Evolutionary conservation across 1,140 invertebrate genomes (phyloP).

Genomic region (Drosophila auraria): DNA sequence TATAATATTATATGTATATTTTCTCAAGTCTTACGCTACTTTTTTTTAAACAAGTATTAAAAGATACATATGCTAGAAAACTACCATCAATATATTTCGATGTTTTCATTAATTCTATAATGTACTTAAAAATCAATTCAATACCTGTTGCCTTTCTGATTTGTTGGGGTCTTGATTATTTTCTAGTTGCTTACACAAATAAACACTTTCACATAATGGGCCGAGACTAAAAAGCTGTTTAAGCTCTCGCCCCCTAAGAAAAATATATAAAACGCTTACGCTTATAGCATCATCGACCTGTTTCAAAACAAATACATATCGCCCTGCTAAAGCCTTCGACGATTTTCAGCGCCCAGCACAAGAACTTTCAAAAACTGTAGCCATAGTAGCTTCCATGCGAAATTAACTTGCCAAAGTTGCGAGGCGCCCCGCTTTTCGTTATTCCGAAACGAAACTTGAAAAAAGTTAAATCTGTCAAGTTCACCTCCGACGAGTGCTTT

Average conservation of each 20-base stretch:
- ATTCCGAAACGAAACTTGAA: conserved; percentile 79
- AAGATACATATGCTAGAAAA: not conserved
- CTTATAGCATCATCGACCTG: conserved; percentile 47
- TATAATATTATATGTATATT: too few species aligned
- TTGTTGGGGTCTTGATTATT: not conserved
- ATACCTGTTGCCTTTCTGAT: not conserved
- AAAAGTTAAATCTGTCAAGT: conserved; percentile 83
- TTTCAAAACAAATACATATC: conserved; percentile 64
- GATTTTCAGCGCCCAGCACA: conserved; percentile 84
- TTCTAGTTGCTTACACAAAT: conserved; percentile 28
- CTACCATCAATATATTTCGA: not conserved
- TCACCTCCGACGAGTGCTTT: conserved; percentile 74
- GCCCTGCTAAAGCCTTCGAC: conserved; percentile 81
- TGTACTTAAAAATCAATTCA: too few species aligned
- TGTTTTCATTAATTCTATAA: not conserved
- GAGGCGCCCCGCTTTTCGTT: conserved; percentile 62
- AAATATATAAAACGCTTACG: conserved; percentile 54
- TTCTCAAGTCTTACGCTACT: too few species aligned
- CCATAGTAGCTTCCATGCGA: conserved; percentile 81
- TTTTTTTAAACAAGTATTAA: not conserved
- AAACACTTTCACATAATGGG: conserved; percentile 32
- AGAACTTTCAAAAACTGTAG: conserved; percentile 84
- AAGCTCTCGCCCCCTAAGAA: conserved; percentile 61
- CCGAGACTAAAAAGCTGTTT: conserved; percentile 66
- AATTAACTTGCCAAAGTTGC: conserved; percentile 81